phyloP scores from a whole-genome alignment of 2,797 vertebrate species.

The Alectoris magna region DNA sequence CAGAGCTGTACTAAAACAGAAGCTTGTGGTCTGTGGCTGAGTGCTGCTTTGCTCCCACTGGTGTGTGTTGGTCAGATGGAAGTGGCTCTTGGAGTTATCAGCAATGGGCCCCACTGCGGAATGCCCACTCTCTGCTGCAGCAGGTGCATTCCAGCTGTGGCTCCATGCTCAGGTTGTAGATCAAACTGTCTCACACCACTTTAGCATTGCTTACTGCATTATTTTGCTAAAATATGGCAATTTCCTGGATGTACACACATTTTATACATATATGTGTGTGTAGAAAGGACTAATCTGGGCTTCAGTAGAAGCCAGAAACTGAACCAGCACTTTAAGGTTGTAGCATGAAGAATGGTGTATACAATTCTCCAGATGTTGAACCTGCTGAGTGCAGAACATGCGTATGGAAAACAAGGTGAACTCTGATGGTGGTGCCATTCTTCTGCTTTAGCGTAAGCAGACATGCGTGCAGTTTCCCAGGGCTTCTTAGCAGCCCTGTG shows the following conservation, averaged over 20 bases:
- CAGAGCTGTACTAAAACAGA: background rate
- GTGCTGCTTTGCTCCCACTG: background rate
- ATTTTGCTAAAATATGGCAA: conserved; percentile 10
- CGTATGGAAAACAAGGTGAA: conserved; percentile 56
- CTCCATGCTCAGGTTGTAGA: background rate
- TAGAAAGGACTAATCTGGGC: background rate
- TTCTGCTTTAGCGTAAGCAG: background rate
- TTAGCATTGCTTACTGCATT: background rate
- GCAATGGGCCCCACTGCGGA: no score
- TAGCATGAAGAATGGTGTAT: conserved; percentile 1
- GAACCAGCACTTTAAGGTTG: conserved; percentile 33
- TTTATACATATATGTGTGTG: background rate
- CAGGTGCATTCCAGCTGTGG: background rate
- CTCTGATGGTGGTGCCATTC: conserved; percentile 18
- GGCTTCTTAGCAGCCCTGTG: background rate
- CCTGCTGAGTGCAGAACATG: background rate
- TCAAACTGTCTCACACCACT: background rate
- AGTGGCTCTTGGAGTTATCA: no score
- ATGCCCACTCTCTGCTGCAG: background rate
- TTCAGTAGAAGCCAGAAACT: conserved; percentile 19
- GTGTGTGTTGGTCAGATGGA: background rate
- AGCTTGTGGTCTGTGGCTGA: background rate
- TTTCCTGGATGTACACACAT: background rate
- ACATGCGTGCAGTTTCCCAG: background rate
- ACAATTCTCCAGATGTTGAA: conserved; percentile 3